Evolutionary conservation across 2,797 vertebrate species (phyloP).

Genomic region (Tarsius wallacei): DNA sequence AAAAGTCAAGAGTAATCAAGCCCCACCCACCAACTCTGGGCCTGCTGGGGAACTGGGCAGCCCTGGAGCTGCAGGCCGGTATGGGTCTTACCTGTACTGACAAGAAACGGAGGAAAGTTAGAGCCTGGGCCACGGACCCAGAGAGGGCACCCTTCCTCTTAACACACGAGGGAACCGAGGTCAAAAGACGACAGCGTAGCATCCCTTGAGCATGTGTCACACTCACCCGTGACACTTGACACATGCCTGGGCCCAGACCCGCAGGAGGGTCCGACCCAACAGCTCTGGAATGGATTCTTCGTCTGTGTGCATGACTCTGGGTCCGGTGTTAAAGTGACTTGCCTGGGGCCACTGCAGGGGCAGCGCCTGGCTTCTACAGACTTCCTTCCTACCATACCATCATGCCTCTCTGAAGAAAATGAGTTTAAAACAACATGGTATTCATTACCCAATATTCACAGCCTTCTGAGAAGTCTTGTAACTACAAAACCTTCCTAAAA

Average conservation of each 20-base stretch:
- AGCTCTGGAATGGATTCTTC: background rate
- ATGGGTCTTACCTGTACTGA: background rate
- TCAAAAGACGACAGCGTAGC: background rate
- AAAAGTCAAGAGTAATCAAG: slow-evolving; percentile 15
- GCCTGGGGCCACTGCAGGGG: background rate
- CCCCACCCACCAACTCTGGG: background rate
- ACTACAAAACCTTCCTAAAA: background rate
- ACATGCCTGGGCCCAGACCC: background rate
- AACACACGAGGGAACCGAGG: background rate
- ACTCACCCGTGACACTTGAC: background rate
- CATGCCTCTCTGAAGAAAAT: background rate
- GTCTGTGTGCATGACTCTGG: background rate
- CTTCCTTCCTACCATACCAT: background rate
- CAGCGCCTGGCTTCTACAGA: background rate
- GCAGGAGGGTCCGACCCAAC: background rate
- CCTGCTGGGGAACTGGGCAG: background rate
- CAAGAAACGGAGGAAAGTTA: background rate
- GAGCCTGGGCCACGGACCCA: background rate
- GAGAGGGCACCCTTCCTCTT: background rate
- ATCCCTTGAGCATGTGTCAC: background rate
- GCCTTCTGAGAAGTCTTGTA: background rate
- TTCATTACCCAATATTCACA: background rate
- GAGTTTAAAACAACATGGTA: background rate
- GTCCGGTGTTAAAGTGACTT: background rate
- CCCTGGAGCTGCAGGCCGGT: background rate